These are phyloP conservation scores for Papilio glaucus DNA, from an alignment of 1,140 invertebrate genomes.

Conservation along the genomic window DNA sequence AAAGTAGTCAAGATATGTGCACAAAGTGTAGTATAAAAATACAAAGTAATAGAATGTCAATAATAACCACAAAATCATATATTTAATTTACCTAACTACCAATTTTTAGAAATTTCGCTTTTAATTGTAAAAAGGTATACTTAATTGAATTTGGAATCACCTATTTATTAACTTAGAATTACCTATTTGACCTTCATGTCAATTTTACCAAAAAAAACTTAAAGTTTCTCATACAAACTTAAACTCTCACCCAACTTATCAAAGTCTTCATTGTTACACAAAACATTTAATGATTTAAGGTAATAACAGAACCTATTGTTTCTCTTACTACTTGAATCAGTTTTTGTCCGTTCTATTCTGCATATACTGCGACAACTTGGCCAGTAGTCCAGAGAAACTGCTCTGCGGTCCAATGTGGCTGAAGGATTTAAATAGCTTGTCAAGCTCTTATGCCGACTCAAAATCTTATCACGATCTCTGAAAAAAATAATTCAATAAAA, in stretches of 20 bases:
- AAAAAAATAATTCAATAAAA: conserved; percentile 42
- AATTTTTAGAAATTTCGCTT: too few species aligned
- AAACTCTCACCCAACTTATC: conserved; percentile 71
- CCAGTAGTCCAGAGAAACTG: conserved; percentile 84
- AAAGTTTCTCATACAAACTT: conserved; percentile 40
- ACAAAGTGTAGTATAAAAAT: not conserved
- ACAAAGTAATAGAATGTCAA: not conserved
- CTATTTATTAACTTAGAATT: not conserved
- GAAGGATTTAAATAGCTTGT: conserved; percentile 63
- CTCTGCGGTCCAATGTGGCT: conserved; percentile 63
- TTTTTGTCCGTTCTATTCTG: conserved; percentile 83
- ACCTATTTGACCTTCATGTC: not conserved
- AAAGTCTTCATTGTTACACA: conserved; percentile 73
- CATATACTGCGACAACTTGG: conserved; percentile 84
- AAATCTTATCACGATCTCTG: conserved; percentile 62
- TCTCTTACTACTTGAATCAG: conserved; percentile 76
- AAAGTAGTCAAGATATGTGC: not conserved
- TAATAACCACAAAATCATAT: not conserved
- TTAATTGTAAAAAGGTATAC: too few species aligned
- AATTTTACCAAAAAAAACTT: not conserved
- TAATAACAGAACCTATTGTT: conserved; percentile 87
- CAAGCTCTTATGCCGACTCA: conserved; percentile 61
- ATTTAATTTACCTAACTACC: not conserved
- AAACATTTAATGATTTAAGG: conserved; percentile 75
- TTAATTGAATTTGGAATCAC: too few species aligned